Evolutionary conservation across 2,888 invertebrate genomes (phyloP).

Genomic region (Pollenia angustigena): DNA sequence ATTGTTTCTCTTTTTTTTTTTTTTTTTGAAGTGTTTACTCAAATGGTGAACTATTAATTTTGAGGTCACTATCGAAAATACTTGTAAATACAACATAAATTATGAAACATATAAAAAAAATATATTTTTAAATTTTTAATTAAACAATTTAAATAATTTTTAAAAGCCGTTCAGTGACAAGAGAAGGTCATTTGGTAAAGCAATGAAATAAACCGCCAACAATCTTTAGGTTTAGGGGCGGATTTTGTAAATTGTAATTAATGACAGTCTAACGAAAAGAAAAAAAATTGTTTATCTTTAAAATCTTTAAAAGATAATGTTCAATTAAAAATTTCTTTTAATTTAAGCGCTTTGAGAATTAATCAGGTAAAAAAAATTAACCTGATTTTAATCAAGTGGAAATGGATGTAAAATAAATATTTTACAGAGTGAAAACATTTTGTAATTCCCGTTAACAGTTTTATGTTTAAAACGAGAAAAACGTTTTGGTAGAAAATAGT

Average conservation of each 20-base stretch:
- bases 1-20: neutral
- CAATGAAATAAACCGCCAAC: neutral
- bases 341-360: neutral
- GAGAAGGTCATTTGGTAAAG: constrained; percentile 14
- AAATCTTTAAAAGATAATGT: neutral
- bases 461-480: too few relatives aligned
- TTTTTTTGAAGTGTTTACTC: neutral
- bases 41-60: constrained; percentile 21
- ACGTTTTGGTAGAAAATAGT: too few relatives aligned
- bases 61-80: constrained; percentile 32
- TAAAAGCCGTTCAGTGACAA: neutral
- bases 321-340: neutral
- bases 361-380: too few relatives aligned
- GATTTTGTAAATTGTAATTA: constrained; percentile 3
- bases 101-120: neutral
- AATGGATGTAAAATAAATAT: too few relatives aligned
- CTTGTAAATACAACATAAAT: neutral
- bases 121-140: constrained; percentile 11
- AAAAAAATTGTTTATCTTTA: too few relatives aligned
- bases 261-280: too few relatives aligned
- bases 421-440: too few relatives aligned
- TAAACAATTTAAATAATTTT: constrained; percentile 13
- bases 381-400: too few relatives aligned
- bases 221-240: neutral
- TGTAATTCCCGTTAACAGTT: too few relatives aligned